These are phyloP conservation scores for Artibeus jamaicensis DNA, from an alignment of 2,797 vertebrate genomes.

Conservation along the genomic window DNA sequence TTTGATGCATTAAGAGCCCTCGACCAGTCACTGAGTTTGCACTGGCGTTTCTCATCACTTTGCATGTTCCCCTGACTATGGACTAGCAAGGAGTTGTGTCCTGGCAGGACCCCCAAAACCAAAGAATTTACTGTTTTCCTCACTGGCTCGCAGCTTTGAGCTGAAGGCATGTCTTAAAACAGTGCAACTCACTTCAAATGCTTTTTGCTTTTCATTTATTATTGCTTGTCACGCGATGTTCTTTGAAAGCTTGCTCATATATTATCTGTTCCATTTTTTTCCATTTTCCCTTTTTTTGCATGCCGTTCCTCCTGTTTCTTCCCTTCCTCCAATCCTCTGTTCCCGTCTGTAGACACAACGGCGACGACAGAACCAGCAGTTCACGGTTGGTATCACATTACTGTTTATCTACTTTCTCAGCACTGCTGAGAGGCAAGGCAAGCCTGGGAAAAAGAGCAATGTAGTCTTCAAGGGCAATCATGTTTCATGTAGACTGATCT, in stretches of 20 bases:
- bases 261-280: constrained; percentile 91
- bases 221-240: constrained; percentile 89
- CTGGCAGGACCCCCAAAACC: constrained; percentile 77
- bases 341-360: constrained; percentile 97
- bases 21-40: constrained; percentile 58
- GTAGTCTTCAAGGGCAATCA: constrained; percentile 81
- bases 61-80: constrained; percentile 80
- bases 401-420: constrained; percentile 87
- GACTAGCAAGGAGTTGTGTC: constrained; percentile 72
- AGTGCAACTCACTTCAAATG: constrained; percentile 89
- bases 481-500: constrained; percentile 67
- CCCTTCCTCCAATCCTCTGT: constrained; percentile 94
- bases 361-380: constrained; percentile 98
- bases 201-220: constrained; percentile 88
- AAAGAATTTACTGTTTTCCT: constrained; percentile 82
- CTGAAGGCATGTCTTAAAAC: constrained; percentile 87
- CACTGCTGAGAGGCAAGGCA: constrained; percentile 86
- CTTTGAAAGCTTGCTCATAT: constrained; percentile 93
- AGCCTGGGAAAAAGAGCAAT: constrained; percentile 81
- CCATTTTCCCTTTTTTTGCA: constrained; percentile 97
- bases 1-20: constrained; percentile 69
- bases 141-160: constrained; percentile 84
- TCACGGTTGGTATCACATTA: constrained; percentile 99
- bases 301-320: constrained; percentile 97
- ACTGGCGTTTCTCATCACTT: constrained; percentile 78